phyloP scores from a whole-genome alignment of 2,888 invertebrate genomes.

The Chloromyia formosa region DNA sequence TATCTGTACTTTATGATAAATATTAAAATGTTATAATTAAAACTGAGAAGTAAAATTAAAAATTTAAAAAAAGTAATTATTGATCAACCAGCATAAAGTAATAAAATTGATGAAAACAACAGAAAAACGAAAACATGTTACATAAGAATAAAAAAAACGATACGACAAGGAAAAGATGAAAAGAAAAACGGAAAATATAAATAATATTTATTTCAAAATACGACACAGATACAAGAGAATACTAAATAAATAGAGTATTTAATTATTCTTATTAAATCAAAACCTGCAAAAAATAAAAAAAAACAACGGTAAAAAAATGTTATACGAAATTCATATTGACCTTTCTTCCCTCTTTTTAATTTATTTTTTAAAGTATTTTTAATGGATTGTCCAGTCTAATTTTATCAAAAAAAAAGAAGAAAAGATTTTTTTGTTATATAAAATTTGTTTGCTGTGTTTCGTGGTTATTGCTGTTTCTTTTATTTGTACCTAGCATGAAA shows the following conservation, averaged over 20 bases:
- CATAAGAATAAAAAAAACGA: slow-evolving; percentile 25
- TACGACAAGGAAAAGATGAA: slow-evolving; percentile 14
- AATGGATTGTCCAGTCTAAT: slow-evolving; percentile 36
- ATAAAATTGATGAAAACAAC: slow-evolving; percentile 15
- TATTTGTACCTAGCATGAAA: not conserved
- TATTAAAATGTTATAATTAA: slow-evolving; percentile 46
- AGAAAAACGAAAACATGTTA: not conserved
- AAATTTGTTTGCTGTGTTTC: slow-evolving; percentile 3
- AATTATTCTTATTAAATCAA: slow-evolving; percentile 42
- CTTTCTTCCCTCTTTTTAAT: slow-evolving; percentile 28
- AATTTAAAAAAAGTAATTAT: slow-evolving; percentile 36
- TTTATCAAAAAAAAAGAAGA: slow-evolving; percentile 33
- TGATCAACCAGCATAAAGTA: slow-evolving; percentile 36
- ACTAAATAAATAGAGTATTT: slow-evolving; percentile 39
- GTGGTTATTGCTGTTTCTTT: not conserved
- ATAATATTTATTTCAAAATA: slow-evolving; percentile 43
- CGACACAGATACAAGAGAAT: slow-evolving; percentile 17
- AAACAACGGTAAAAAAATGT: slow-evolving; percentile 17
- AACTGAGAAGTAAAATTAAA: slow-evolving; percentile 34
- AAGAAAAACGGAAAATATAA: slow-evolving; percentile 29
- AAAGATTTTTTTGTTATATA: slow-evolving; percentile 38
- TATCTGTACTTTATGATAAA: slow-evolving; percentile 47
- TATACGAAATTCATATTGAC: slow-evolving; percentile 39
- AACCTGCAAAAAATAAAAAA: slow-evolving; percentile 23
- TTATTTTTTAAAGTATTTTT: slow-evolving; percentile 32